A percentile compares a stretch with the other conserved stretches of the same genome.
These are phyloP conservation scores for Neosalanx taihuensis DNA, from an alignment of 2,797 vertebrate species.

Conservation along the genomic window DNA sequence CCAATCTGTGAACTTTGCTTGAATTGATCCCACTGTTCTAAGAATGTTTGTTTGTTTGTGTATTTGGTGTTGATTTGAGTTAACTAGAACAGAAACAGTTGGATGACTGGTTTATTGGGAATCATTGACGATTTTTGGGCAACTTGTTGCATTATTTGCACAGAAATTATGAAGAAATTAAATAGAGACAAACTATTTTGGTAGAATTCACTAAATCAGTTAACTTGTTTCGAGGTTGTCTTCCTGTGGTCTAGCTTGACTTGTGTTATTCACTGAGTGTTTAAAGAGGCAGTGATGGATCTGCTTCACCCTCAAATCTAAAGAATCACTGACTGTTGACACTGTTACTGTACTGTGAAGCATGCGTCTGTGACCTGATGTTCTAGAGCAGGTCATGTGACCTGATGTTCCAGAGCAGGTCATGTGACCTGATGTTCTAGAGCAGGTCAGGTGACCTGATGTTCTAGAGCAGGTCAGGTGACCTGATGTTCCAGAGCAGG, in stretches of 20 bases:
- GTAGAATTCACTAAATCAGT: constrained; percentile 24
- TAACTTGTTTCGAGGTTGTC: constrained; percentile 12
- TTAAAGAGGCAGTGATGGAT: constrained; percentile 21
- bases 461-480: too few species aligned
- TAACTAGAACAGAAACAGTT: background rate
- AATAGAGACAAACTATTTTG: constrained; percentile 59
- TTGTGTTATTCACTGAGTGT: constrained; percentile 20
- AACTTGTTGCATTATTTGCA: constrained; percentile 61
- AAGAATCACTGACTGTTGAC: constrained; percentile 26
- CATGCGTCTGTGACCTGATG: constrained; percentile 62
- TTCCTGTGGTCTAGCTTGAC: constrained; percentile 13
- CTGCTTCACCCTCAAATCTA: constrained; percentile 5
- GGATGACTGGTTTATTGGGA: background rate
- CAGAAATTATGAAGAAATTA: constrained; percentile 49
- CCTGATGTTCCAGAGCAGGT: too few species aligned
- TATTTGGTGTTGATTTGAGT: background rate
- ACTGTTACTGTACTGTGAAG: constrained; percentile 53
- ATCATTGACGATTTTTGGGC: constrained; percentile 15
- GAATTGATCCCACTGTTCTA: background rate
- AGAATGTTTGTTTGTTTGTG: constrained; percentile 12
- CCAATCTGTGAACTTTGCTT: background rate
- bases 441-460: too few species aligned
- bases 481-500: too few species aligned
- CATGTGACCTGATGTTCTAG: too few species aligned
- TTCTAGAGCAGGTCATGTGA: too few species aligned